phyloP scores from a whole-genome alignment of 37 sponge, comb jelly and placozoan species.

The Chondrilla cf. caribensis region DNA sequence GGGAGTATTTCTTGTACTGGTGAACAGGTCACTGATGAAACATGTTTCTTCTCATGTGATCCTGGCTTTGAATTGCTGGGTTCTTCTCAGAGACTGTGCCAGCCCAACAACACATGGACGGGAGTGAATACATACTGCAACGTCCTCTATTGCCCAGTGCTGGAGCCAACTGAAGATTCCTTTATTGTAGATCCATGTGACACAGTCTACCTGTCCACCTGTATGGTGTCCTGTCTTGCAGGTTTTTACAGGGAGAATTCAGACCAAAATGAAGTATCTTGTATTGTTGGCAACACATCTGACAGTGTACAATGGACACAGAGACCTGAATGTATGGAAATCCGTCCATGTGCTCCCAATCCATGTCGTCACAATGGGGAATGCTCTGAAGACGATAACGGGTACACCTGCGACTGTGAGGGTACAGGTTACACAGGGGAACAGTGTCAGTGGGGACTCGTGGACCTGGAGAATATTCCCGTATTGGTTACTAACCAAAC shows the following conservation, averaged over 20 bases:
- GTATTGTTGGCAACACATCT: background rate
- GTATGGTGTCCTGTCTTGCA: constrained; percentile 10
- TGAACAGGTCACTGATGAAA: constrained; percentile 39
- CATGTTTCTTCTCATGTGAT: constrained; percentile 27
- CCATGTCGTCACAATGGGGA: constrained; percentile 25
- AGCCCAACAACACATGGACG: constrained; percentile 34
- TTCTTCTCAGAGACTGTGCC: background rate
- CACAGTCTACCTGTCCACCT: background rate
- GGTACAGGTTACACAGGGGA: constrained; percentile 25
- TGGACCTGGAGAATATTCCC: background rate
- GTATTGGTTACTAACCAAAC: background rate
- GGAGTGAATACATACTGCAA: background rate
- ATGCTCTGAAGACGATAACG: background rate
- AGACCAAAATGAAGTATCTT: background rate
- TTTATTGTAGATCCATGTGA: constrained; percentile 10
- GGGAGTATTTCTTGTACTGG: constrained; percentile 38
- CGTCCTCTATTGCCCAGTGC: background rate
- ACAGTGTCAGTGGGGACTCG: background rate
- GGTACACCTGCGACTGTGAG: constrained; percentile 8
- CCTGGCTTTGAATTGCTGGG: constrained; percentile 17
- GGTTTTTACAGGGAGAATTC: background rate
- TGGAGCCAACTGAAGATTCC: background rate
- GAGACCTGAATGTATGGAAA: constrained; percentile 11
- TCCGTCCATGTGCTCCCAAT: constrained; percentile 14
- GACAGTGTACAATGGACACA: constrained; percentile 1